These are phyloP conservation scores for Cyrtorhinus lividipennis DNA, from an alignment of 1,140 invertebrate species.

Conservation along the genomic window DNA sequence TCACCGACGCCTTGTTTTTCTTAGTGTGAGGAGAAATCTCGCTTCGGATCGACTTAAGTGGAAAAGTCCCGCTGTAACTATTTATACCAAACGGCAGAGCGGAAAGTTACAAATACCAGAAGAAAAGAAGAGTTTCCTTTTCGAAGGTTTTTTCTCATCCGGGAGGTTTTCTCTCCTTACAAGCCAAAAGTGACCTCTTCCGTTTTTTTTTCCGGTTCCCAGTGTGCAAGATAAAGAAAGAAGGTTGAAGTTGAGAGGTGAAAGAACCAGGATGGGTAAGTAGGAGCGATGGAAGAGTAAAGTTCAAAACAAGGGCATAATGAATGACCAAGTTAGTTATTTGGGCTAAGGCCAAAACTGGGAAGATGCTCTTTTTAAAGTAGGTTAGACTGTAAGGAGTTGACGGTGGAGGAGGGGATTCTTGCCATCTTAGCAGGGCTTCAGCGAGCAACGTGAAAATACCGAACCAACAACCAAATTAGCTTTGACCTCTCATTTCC, in stretches of 20 bases:
- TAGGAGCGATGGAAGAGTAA: neutral
- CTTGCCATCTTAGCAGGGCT: neutral
- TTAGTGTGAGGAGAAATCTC: too few species aligned
- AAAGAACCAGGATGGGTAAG: neutral
- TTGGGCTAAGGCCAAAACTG: constrained; percentile 3
- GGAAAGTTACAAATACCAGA: neutral
- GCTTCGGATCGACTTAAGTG: too few species aligned
- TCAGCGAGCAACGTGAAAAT: constrained; percentile 1
- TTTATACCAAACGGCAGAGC: neutral
- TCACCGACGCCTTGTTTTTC: neutral
- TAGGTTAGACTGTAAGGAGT: neutral
- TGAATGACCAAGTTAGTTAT: constrained; percentile 10
- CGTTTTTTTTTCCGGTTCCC: neutral
- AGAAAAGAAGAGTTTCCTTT: neutral
- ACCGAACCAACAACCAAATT: constrained; percentile 8
- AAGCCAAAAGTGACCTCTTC: neutral
- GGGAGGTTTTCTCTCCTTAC: too few species aligned
- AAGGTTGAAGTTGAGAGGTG: neutral
- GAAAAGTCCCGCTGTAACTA: neutral
- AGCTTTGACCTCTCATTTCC: constrained; percentile 9
- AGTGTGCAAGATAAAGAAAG: neutral
- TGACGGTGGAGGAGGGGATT: neutral
- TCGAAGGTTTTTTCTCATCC: neutral
- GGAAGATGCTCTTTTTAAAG: constrained; percentile 8
- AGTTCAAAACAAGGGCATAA: constrained; percentile 9